Base-by-base conservation (phyloP, 2,113 vertebrate genomes). In the Anguilla japonica region DNA sequence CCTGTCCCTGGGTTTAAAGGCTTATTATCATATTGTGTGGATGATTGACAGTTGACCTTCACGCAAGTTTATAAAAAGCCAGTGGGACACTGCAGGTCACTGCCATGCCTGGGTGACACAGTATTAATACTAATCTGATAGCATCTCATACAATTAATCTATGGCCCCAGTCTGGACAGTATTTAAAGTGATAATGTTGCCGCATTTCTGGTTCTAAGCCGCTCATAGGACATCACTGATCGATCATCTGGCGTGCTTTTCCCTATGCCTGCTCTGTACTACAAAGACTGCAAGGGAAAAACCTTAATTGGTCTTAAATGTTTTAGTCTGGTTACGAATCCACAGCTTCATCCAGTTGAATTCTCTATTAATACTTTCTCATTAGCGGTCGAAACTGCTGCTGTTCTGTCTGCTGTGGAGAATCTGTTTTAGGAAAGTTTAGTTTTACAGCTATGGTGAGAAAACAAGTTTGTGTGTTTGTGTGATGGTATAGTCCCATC, bases 21-120 rank as follows among this genome's bases (percentile, higher is more conserved):
- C 90, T 91, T 89, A 93, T 94, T 92, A 94, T 91, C 93, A 95
- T 94, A 94, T 91, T 90, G 87, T 88, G 90, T 82, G 39, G 85
- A 88, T 94, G 95, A 96, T 92, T 95, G 95, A 94, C 93, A 93
- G 92, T 92, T 95, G 94, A 95, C 94, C 94, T 95, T 95, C 94
- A 94, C 84, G 86, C 83, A 86, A 89, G 89, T 94, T 94, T 92
- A 92, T 91, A 89, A 92, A 90, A 91, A 92, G 87, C 87, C 57
- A 0, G 87, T 88, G 56, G 91, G 91, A 91, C 88, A 83, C 86
- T 80, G 87, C 81, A 85, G 91, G 91, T 93, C 92, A 93, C 89
- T 89, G 89, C 60, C 41, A 91, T 90, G 87, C 53, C 91, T 81
- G 89, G 75, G 92, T 91, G 91, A 94, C 87, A 91, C 86, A 75